phyloP scores from a whole-genome alignment of 1,140 invertebrate genomes.

The Drosophila malerkotliana region DNA sequence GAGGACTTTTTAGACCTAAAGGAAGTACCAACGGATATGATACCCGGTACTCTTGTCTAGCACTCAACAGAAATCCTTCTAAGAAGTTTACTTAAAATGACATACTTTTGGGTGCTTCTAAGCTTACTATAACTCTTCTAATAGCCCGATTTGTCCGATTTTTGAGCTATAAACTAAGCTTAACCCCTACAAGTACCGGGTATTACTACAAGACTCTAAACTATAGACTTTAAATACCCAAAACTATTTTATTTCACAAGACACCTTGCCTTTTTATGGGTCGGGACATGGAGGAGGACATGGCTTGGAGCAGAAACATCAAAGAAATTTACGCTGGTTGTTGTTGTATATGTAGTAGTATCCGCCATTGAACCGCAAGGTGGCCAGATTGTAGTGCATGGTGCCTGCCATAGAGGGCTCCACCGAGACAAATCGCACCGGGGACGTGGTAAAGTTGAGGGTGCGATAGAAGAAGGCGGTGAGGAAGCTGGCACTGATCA shows the following conservation, averaged over 20 bases:
- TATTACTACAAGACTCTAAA: too few relatives aligned
- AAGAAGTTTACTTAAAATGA: too few relatives aligned
- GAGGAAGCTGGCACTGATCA: slow-evolving; percentile 76
- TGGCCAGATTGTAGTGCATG: slow-evolving; percentile 12
- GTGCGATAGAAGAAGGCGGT: slow-evolving; percentile 81
- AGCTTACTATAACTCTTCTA: too few relatives aligned
- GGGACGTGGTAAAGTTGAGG: slow-evolving; percentile 45
- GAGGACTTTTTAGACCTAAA: too few relatives aligned
- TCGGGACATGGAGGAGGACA: background rate
- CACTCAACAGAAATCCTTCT: too few relatives aligned
- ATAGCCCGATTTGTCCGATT: too few relatives aligned
- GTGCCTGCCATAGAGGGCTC: background rate
- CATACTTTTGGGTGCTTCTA: too few relatives aligned
- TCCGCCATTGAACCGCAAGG: slow-evolving; percentile 52
- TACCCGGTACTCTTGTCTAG: too few relatives aligned
- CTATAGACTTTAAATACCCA: too few relatives aligned
- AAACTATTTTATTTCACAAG: background rate
- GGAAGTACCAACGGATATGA: too few relatives aligned
- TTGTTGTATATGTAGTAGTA: slow-evolving; percentile 65
- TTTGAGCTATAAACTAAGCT: too few relatives aligned
- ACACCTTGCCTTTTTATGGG: background rate
- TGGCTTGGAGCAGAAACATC: background rate
- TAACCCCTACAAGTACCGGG: too few relatives aligned
- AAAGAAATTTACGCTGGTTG: slow-evolving; percentile 27
- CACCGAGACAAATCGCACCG: slow-evolving; percentile 4